phyloP scores from a whole-genome alignment of 2,888 invertebrate genomes.

The Rugalucina vietnamica region DNA sequence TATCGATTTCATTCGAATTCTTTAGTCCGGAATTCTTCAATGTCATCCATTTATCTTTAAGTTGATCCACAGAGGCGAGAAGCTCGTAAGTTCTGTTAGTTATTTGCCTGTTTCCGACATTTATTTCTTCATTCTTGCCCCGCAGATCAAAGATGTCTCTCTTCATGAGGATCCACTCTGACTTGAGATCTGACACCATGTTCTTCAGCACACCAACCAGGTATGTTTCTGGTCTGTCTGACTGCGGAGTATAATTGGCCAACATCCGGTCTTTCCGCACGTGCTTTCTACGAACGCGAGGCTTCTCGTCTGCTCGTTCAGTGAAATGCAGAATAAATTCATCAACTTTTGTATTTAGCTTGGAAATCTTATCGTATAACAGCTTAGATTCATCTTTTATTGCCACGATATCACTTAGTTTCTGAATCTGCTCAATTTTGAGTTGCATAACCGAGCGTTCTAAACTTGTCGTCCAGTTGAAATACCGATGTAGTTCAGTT shows the following conservation, averaged over 20 bases:
- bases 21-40: slow-evolving; percentile 25
- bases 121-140: slow-evolving; percentile 63
- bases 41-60: slow-evolving; percentile 14
- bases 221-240: slow-evolving; percentile 39
- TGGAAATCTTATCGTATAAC: slow-evolving; percentile 45
- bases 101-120: slow-evolving; percentile 57
- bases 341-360: slow-evolving; percentile 40
- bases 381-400: slow-evolving; percentile 34
- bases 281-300: slow-evolving; percentile 45
- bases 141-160: slow-evolving; percentile 77
- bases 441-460: slow-evolving; percentile 63
- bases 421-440: slow-evolving; percentile 57
- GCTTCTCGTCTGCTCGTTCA: slow-evolving; percentile 2
- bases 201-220: slow-evolving; percentile 65
- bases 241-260: slow-evolving; percentile 23
- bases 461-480: slow-evolving; percentile 66
- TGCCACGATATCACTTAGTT: slow-evolving; percentile 42
- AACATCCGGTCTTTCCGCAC: slow-evolving; percentile 48
- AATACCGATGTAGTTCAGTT: slow-evolving; percentile 55
- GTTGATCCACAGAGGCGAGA: slow-evolving; percentile 29
- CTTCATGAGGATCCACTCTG: slow-evolving; percentile 82
- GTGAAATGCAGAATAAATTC: slow-evolving; percentile 20
- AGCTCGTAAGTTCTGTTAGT: slow-evolving; percentile 63
- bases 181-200: slow-evolving; percentile 80
- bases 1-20: slow-evolving; percentile 30